phyloP scores from a whole-genome alignment of 2,797 vertebrate genomes.

The Valencia hispanica region DNA sequence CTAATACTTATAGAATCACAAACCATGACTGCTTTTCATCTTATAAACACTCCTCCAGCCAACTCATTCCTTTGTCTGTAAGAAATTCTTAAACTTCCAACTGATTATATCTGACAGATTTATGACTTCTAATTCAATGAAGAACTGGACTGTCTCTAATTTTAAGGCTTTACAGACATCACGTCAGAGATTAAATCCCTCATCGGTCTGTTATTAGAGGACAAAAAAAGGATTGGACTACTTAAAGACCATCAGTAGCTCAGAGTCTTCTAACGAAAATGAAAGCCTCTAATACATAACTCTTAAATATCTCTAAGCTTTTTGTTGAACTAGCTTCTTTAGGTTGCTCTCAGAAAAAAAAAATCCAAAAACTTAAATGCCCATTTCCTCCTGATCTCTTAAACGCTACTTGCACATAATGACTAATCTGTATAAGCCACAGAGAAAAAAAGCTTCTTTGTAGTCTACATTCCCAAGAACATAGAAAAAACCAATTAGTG shows the following conservation, averaged over 20 bases:
- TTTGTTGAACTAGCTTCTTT: not conserved
- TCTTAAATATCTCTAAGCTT: not conserved
- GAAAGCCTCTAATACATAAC: not conserved
- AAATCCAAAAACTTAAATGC: not conserved
- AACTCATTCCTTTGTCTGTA: not conserved
- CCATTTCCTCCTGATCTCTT: not conserved
- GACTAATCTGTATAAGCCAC: not conserved
- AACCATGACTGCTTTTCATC: slow-evolving; percentile 20
- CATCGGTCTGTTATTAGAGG: not conserved
- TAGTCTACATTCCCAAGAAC: not conserved
- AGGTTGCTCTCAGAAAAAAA: not conserved
- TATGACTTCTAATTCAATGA: slow-evolving; percentile 18
- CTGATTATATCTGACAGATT: slow-evolving; percentile 16
- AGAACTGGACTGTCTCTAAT: slow-evolving; percentile 7
- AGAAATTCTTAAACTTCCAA: slow-evolving; percentile 3
- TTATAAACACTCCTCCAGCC: slow-evolving; percentile 3
- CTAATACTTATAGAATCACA: slow-evolving; percentile 42
- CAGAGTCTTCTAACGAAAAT: not conserved
- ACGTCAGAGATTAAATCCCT: slow-evolving; percentile 11
- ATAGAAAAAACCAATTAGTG: not conserved
- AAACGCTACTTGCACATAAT: not conserved
- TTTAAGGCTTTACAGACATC: slow-evolving; percentile 15
- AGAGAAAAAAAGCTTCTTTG: not conserved
- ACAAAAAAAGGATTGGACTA: slow-evolving; percentile 12
- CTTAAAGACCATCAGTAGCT: slow-evolving; percentile 10